These are phyloP conservation scores for Discoglossus pictus DNA, from an alignment of 2,797 vertebrate species.

Conservation along the genomic window DNA sequence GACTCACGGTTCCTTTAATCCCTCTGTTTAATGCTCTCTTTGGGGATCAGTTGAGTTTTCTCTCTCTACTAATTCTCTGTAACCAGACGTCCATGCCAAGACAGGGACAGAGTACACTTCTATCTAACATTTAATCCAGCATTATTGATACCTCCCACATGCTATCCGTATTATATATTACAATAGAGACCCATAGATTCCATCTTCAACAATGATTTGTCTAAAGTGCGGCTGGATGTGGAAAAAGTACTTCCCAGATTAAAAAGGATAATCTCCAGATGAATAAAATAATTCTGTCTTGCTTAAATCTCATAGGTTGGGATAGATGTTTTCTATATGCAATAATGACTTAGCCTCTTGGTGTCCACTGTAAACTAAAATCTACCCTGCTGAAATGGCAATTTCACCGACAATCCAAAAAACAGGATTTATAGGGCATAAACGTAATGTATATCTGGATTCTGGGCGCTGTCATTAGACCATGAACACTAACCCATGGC, in stretches of 20 bases:
- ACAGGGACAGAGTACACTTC: too few relatives aligned
- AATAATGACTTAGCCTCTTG: slow-evolving; percentile 47
- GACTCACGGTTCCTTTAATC: too few relatives aligned
- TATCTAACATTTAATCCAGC: too few relatives aligned
- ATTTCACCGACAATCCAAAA: slow-evolving; percentile 33
- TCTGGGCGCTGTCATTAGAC: slow-evolving; percentile 23
- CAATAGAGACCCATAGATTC: slow-evolving; percentile 54
- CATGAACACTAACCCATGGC: slow-evolving; percentile 13
- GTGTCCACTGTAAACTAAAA: slow-evolving; percentile 31
- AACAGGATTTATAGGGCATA: slow-evolving; percentile 27
- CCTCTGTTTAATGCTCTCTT: too few relatives aligned
- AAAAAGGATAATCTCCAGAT: slow-evolving; percentile 52
- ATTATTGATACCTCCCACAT: neutral
- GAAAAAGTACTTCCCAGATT: slow-evolving; percentile 51
- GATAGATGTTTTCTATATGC: slow-evolving; percentile 47
- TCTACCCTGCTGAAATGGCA: slow-evolving; percentile 20
- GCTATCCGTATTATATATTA: slow-evolving; percentile 43
- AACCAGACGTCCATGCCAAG: too few relatives aligned
- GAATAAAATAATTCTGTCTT: slow-evolving; percentile 56
- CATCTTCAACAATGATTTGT: slow-evolving; percentile 50
- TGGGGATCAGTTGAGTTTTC: too few relatives aligned
- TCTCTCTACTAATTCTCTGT: too few relatives aligned
- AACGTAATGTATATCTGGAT: slow-evolving; percentile 17
- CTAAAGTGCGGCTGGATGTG: slow-evolving; percentile 48
- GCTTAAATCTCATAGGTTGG: slow-evolving; percentile 51